Evolutionary conservation across 2,113 vertebrate genomes (phyloP).

Genomic region (Psettodes erumei): DNA sequence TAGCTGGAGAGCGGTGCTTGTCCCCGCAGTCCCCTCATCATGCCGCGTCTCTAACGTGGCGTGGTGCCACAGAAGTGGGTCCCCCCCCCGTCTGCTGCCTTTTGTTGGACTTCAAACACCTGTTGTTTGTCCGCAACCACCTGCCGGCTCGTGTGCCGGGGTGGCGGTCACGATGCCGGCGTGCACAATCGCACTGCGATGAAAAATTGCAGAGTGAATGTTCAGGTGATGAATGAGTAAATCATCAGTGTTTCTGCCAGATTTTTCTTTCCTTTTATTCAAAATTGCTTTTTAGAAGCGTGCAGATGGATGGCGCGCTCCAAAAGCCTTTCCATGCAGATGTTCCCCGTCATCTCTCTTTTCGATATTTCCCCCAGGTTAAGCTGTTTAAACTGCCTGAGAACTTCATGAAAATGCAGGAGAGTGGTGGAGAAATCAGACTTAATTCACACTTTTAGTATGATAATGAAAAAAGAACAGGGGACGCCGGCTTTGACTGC

Average conservation of each 20-base stretch:
- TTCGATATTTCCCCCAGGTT: no score
- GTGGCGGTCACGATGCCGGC: not conserved
- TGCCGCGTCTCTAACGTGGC: not conserved
- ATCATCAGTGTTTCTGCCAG: not conserved
- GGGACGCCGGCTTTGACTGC: not conserved
- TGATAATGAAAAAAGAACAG: no score
- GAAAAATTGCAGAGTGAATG: not conserved
- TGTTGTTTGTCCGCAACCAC: constrained; percentile 27
- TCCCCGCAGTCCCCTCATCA: constrained; percentile 9
- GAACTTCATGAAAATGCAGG: not conserved
- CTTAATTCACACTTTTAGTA: no score
- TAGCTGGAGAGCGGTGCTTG: not conserved
- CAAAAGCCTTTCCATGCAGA: not conserved
- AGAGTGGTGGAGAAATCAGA: not conserved
- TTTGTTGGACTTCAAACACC: constrained; percentile 18
- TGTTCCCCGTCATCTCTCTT: not conserved
- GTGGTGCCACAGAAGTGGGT: no score
- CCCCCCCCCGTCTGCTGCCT: not conserved
- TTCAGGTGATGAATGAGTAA: not conserved
- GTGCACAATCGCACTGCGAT: not conserved
- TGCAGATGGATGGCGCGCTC: not conserved
- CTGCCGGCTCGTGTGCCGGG: not conserved
- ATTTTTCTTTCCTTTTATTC: not conserved
- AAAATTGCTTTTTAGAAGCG: not conserved
- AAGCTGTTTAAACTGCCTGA: not conserved